These are phyloP conservation scores for Hypotaenidia okinawae DNA, from an alignment of 2,797 vertebrate species.

Conservation along the genomic window DNA sequence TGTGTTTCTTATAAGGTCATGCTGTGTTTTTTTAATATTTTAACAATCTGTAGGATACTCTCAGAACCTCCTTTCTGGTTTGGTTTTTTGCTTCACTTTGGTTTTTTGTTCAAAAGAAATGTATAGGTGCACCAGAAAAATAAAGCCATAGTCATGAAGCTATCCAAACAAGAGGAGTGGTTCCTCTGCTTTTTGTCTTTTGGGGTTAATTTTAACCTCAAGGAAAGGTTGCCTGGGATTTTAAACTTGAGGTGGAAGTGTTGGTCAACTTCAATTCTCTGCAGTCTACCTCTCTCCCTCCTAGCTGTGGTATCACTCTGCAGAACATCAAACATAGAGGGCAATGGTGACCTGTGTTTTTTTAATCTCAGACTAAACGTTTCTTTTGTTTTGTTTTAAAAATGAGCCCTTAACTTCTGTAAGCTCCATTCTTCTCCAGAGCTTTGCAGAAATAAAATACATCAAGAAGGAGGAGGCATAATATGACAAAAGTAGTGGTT, in stretches of 20 bases:
- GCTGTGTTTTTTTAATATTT: neutral
- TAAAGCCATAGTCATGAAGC: neutral
- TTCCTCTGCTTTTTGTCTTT: neutral
- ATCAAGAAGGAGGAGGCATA: conserved; percentile 15
- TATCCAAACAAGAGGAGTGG: neutral
- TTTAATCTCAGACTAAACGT: conserved; percentile 58
- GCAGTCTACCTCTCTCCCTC: neutral
- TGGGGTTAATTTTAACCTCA: neutral
- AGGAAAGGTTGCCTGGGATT: neutral
- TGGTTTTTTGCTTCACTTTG: too few species aligned
- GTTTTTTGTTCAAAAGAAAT: neutral
- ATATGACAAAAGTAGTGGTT: conserved; percentile 57
- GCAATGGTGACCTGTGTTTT: conserved; percentile 45
- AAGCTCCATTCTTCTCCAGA: conserved; percentile 52
- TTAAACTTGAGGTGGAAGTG: neutral
- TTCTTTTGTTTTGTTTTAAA: conserved; percentile 58
- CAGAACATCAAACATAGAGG: conserved; percentile 14
- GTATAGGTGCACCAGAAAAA: neutral
- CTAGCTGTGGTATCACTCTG: neutral
- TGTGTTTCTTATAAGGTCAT: neutral
- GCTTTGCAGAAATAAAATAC: conserved; percentile 60
- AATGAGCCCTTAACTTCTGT: conserved; percentile 61
- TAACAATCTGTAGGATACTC: neutral
- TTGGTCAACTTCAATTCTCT: neutral
- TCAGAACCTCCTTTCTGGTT: neutral